Base-by-base conservation (phyloP, 2,888 invertebrate species). In the Augiades crinisus region DNA sequence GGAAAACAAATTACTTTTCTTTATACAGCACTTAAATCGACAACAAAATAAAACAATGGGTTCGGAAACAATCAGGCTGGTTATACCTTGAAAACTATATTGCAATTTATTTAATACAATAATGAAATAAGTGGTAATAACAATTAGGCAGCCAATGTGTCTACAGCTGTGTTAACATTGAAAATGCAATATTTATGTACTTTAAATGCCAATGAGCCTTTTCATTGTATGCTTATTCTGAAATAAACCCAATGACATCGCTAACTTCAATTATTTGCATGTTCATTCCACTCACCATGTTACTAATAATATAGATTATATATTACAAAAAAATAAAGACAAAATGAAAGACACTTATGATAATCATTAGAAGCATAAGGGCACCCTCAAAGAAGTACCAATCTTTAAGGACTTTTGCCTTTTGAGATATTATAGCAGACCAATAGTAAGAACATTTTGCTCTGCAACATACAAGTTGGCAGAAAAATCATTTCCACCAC, bases 1-100 rank as follows among this genome's bases (percentile, higher is more conserved):
- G 69, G 63, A 84, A 83, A 81, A 83, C 65, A 82, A 78, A 76
- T 33, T 17, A 50, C 27, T 24, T 33, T 50, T 34, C 13, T 17
- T 2, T 24, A 27, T 38, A 27, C 14, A 10, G 38, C 6, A 8
- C 12, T 30, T 4, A 2, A 27, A n/a, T 6, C 6, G 10, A 27
- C 4, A 10, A 10, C 10, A 10, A 4, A 10, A 3, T 2, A 3
- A 8, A 8, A 10, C 14, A 33, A 2, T 2, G 22, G n/a, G 8
- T 27, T 33, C 14, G 22, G 6, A n/a, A 37, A 44, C 44, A 51
- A 51, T 51, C 51, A 51, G 51, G 44, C 51, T 37, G 37, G n/a
- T 13, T 19, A 13, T 36, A 27, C 27, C 19, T 14, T 16, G 8
- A 16, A 12, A 10, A 10, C 1, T n/a, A 2, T 10, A 10, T 5